These are phyloP conservation scores for Rotaria sp. DNA, from an alignment of 2,888 invertebrate genomes.

Conservation along the genomic window DNA sequence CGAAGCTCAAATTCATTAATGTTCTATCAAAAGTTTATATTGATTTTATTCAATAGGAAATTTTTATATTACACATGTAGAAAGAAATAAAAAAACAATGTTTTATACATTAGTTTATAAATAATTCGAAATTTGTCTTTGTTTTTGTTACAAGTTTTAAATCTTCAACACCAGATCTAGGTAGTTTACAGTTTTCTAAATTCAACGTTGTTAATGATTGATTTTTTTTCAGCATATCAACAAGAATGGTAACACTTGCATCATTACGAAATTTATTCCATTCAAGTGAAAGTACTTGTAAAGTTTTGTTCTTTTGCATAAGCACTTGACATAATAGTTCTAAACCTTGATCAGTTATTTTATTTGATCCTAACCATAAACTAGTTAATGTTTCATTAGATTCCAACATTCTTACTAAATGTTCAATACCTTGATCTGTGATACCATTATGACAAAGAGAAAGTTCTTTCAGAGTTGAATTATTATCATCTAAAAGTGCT, in stretches of 20 bases:
- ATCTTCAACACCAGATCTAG: not conserved
- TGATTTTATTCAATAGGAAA: too few relatives aligned
- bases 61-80: too few relatives aligned
- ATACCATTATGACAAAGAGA: not conserved
- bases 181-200: not conserved
- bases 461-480: not conserved
- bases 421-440: not conserved
- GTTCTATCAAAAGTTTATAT: too few relatives aligned
- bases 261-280: not conserved
- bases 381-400: not conserved
- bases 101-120: not conserved
- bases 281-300: not conserved
- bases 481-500: not conserved
- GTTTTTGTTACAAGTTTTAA: not conserved
- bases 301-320: not conserved
- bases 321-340: not conserved
- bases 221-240: not conserved
- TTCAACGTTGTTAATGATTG: not conserved
- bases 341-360: not conserved
- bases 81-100: too few relatives aligned
- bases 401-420: not conserved
- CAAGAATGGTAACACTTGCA: not conserved
- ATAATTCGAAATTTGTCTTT: not conserved
- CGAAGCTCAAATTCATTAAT: too few relatives aligned
- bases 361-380: not conserved